Evolutionary conservation across 2,113 vertebrate genomes (phyloP), one percentile per base, ranked within the genome.

Genomic region (Labrus mixtus): DNA sequence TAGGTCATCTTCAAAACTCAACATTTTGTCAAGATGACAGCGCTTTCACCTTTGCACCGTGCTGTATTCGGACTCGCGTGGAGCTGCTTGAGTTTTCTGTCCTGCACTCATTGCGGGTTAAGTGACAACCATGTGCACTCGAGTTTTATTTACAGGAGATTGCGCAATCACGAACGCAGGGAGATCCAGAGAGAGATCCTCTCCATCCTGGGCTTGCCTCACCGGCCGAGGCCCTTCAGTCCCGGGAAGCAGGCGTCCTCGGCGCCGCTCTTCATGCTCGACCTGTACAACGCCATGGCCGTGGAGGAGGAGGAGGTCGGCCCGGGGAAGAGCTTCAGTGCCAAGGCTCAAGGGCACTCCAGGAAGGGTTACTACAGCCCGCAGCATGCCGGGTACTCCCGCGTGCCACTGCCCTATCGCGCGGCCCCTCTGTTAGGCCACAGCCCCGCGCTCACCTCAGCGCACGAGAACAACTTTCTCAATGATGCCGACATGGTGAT

Each of bases 401-500:
- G 96, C 23, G 93, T 94, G 82, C 92, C 95, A 10, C 96, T 97
- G 81, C 90, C 97, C 23, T 90, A 91, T 83, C 81, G 90, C n/a
- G 90, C 89, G 67, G 90, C 91, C 15, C 89, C 90, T 41, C 87
- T 92, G 65, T 3, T 89, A 36, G 89, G 89, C 80, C 90, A 92
- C 73, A 90, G 87, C 60, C 96, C 97, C 65, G 96, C 97, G 16
- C 91, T 98, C 82, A 94, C 95, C 92, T 95, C 95, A 72, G 94
- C 96, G 67, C 97, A 97, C 13, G 97, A 99, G 89, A 95, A 96
- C 93, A 97, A 93, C 95, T 98, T 99, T 90, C 96, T 99, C 82
- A 99, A 98, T 82, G 98, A 99, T 86, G 98, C 98, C 65, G 98
- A 99, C 81, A 98, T 99, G 98, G 97, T 99, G 67, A 99, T 99